phyloP scores from a whole-genome alignment of 37 sponge, comb jelly and placozoan species.

The Oopsacas minuta region DNA sequence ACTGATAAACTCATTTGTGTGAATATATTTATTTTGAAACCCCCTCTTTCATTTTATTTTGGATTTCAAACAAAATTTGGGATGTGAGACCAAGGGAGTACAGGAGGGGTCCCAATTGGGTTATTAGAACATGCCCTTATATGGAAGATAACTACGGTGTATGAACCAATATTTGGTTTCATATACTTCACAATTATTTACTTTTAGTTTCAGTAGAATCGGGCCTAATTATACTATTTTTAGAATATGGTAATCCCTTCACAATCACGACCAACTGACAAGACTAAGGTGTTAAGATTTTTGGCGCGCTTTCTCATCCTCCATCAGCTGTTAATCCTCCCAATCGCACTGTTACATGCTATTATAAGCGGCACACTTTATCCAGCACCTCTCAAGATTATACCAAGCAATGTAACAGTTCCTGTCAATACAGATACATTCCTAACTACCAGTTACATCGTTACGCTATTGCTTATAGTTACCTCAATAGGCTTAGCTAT shows the following conservation, averaged over 20 bases:
- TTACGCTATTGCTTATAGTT: neutral
- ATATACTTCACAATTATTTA: too few species aligned
- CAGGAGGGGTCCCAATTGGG: too few species aligned
- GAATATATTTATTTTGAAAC: neutral
- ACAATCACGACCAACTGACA: neutral
- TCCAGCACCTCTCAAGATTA: neutral
- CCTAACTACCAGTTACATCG: neutral
- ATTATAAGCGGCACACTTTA: neutral
- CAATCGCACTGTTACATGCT: neutral
- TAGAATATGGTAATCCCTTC: too few species aligned
- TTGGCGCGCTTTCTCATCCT: neutral
- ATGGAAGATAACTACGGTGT: too few species aligned
- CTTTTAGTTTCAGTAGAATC: too few species aligned
- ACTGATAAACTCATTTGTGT: neutral
- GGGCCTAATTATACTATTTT: too few species aligned
- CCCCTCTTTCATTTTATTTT: too few species aligned
- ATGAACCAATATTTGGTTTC: too few species aligned
- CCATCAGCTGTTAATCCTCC: neutral
- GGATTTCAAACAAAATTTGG: too few species aligned
- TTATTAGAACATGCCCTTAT: too few species aligned
- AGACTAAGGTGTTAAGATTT: neutral
- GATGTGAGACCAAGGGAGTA: too few species aligned
- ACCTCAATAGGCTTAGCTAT: neutral
- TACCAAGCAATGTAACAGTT: neutral
- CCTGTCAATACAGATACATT: neutral